Evolutionary conservation across 2,113 vertebrate genomes (phyloP).

Genomic region (Trochalopteron elliotii): DNA sequence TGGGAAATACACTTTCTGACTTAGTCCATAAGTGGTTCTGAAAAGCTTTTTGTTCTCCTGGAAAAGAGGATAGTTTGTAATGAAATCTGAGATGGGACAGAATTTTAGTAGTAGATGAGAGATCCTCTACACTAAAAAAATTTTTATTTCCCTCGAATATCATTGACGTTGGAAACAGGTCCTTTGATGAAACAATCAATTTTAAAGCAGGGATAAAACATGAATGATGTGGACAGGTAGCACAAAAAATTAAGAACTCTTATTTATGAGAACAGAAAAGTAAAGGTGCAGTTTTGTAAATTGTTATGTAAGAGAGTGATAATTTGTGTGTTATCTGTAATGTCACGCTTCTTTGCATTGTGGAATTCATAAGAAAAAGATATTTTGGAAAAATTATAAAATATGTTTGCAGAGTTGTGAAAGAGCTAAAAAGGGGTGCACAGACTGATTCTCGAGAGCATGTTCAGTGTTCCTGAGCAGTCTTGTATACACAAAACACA

Average conservation of each 20-base stretch:
- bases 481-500: not conserved
- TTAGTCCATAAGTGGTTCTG: not conserved
- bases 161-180: not conserved
- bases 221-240: not conserved
- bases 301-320: not conserved
- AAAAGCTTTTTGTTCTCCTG: not conserved
- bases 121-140: not conserved
- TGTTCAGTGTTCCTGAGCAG: not conserved
- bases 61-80: not conserved
- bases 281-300: not conserved
- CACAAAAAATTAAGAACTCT: not conserved
- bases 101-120: not conserved
- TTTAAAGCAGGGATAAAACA: not conserved
- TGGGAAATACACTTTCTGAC: not conserved
- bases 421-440: not conserved
- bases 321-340: not conserved
- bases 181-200: not conserved
- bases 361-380: not conserved
- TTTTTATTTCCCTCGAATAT: not conserved
- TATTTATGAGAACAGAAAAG: not conserved
- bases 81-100: not conserved
- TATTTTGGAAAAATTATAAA: not conserved
- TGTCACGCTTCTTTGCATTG: not conserved
- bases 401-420: not conserved
- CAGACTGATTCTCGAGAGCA: not conserved